Evolutionary conservation across 1,140 invertebrate species (phyloP), one percentile per base, ranked within the genome.

Genomic region (Pentalonia nigronervosa): DNA sequence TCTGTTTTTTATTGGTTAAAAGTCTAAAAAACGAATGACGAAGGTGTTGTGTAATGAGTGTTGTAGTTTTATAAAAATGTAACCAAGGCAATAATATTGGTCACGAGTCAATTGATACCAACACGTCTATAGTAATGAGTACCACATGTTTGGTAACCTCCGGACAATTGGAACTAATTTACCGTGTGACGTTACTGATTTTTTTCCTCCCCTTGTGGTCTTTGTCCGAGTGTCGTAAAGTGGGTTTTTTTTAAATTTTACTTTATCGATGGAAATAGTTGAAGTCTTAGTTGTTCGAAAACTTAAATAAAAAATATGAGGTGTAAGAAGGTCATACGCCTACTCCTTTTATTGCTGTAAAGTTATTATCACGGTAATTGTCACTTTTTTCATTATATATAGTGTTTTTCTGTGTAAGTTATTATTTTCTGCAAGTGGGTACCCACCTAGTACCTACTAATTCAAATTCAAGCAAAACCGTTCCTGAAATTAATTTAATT

Each of bases 141-240:
- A 87, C 47, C 86, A n/a, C 86, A 87, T 87, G 47, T 87, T 87
- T 87, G 20, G 86, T 50, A 87, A 34, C 47, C 25, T 11, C 36
- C 30, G 47, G 48, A 87, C n/a, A 87, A 87, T 48, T n/a, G 86
- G 7, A 45, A 50, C 47, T 41, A 48, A 87, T 50, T 50, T 87
- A 87, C 83, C 21, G 45, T 20, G 47, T 87, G 86, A 87, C 86
- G 47, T n/a, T 87, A 25, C 47, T 7, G 20, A 87, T 87, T 86
- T 86, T 48, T 45, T 20, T 7, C 21, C 25, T 45, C 34, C 20
- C 21, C 25, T n/a, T 30, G 14, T 87, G 25, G 45, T 87, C 30
- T 86, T 20, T 1, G 7, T 50, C 9, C 14, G n/a, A 7, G 17
- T 20, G 17, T 30, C 6, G 1, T 48, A 50, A 36, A 36, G 76